phyloP scores from a whole-genome alignment of 2,113 vertebrate genomes.

The Peromyscus leucopus region DNA sequence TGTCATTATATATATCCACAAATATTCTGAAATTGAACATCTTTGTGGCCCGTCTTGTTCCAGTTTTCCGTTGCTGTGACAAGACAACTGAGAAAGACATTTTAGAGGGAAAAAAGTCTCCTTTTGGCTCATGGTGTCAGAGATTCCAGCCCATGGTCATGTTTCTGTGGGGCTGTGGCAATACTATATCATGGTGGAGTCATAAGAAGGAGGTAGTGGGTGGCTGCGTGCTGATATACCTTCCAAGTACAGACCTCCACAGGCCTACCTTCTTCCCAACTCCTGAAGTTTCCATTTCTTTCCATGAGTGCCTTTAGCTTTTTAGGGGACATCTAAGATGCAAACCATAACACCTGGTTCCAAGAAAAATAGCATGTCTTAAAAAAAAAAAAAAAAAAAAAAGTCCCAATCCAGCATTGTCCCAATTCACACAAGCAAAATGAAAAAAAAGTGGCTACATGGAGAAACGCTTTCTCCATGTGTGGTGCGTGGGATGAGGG shows the following conservation, averaged over 20 bases:
- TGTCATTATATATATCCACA: background rate
- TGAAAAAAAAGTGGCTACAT: background rate
- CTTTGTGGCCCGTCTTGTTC: background rate
- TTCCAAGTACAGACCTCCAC: background rate
- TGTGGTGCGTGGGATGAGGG: accelerated
- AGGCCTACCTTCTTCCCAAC: background rate
- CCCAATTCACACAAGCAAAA: background rate
- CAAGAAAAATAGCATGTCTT: background rate
- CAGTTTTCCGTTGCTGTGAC: background rate
- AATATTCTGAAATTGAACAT: background rate
- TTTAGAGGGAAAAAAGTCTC: background rate
- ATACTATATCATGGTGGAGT: too few relatives aligned
- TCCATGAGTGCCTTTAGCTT: too few relatives aligned
- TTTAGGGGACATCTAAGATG: background rate
- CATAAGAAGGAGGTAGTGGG: background rate
- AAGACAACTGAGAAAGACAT: background rate
- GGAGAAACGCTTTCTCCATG: background rate
- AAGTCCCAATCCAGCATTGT: background rate
- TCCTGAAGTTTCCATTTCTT: background rate
- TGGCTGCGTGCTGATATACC: background rate
- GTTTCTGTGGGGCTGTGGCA: background rate
- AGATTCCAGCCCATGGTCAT: background rate
- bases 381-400: background rate
- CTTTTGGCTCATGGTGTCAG: background rate
- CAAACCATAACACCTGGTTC: background rate